A percentile compares a stretch with the other conserved stretches of the same genome.
Evolutionary conservation across 2,888 invertebrate genomes (phyloP).

Genomic region (Tholera decimalis): DNA sequence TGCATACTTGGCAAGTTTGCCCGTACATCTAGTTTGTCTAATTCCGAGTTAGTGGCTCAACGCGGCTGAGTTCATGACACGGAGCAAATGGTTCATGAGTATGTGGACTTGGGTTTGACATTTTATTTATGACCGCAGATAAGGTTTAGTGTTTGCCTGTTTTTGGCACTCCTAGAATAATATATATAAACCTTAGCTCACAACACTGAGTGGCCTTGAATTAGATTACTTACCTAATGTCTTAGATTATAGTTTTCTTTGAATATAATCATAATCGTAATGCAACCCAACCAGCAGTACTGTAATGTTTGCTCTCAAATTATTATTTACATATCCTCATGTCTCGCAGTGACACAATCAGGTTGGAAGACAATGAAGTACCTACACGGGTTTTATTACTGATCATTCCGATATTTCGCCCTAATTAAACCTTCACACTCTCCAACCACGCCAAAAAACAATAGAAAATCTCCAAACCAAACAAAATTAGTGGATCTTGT

Average conservation of each 20-base stretch:
- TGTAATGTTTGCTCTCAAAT: no score
- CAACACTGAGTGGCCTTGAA: no score
- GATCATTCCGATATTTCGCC: not conserved
- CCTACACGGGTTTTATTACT: not conserved
- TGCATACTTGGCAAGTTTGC: conserved; percentile 49
- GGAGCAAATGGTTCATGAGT: not conserved
- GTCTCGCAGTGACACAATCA: no score
- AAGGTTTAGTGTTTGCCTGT: no score
- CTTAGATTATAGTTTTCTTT: no score
- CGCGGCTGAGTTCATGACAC: conserved; percentile 23
- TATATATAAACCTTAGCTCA: no score
- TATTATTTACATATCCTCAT: no score
- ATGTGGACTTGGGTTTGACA: not conserved
- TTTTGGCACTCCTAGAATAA: no score
- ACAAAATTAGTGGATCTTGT: conserved; percentile 63
- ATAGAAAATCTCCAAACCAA: conserved; percentile 31
- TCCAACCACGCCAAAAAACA: conserved; percentile 23
- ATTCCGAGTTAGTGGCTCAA: conserved; percentile 36
- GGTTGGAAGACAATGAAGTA: no score
- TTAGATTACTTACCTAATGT: no score
- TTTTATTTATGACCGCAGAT: not conserved
- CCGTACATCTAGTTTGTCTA: conserved; percentile 47
- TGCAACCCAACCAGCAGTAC: no score
- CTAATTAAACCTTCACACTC: conserved; percentile 22
- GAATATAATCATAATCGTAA: no score